Conservation (phyloP, 2,888 invertebrate species). For the Lomographa bimaculata region DNA sequence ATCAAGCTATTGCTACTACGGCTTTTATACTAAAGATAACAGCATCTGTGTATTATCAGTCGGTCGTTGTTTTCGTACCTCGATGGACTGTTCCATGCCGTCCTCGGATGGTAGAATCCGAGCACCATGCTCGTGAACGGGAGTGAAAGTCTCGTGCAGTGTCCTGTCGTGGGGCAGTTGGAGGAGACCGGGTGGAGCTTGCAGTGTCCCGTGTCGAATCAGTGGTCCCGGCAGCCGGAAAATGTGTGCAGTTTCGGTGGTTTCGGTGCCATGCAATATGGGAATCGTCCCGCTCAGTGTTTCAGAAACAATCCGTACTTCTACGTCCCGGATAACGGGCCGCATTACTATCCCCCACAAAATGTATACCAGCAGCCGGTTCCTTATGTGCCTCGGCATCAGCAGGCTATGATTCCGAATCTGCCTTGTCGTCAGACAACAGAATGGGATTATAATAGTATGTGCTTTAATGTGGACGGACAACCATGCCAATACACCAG, state of each 20-base stretch:
- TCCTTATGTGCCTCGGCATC: slow-evolving; percentile 40
- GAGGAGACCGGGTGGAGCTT: slow-evolving; percentile 60
- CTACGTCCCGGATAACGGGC: slow-evolving; percentile 41
- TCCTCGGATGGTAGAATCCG: slow-evolving; percentile 38
- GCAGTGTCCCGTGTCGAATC: slow-evolving; percentile 60
- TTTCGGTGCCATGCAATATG: slow-evolving; percentile 43
- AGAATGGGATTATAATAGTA: slow-evolving; percentile 85
- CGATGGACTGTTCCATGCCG: slow-evolving; percentile 68
- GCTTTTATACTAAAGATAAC: slow-evolving; percentile 69
- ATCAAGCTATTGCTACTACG: slow-evolving; percentile 74
- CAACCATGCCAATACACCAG: slow-evolving; percentile 87
- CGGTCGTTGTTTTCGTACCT: slow-evolving; percentile 68
- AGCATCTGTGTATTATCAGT: slow-evolving; percentile 77
- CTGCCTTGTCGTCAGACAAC: slow-evolving; percentile 76
- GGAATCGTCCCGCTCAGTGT: slow-evolving; percentile 56
- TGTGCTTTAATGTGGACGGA: slow-evolving; percentile 86
- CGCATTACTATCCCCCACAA: slow-evolving; percentile 45
- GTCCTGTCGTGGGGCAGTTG: slow-evolving; percentile 52
- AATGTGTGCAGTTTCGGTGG: slow-evolving; percentile 50
- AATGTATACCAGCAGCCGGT: slow-evolving; percentile 43
- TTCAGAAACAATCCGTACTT: slow-evolving; percentile 47
- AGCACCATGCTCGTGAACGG: slow-evolving; percentile 56
- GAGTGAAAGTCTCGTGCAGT: slow-evolving; percentile 50
- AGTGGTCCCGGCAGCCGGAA: slow-evolving; percentile 55
- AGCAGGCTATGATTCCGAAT: slow-evolving; percentile 47